phyloP scores from a whole-genome alignment of 2,113 vertebrate species.

The Lophochroa leadbeateri region DNA sequence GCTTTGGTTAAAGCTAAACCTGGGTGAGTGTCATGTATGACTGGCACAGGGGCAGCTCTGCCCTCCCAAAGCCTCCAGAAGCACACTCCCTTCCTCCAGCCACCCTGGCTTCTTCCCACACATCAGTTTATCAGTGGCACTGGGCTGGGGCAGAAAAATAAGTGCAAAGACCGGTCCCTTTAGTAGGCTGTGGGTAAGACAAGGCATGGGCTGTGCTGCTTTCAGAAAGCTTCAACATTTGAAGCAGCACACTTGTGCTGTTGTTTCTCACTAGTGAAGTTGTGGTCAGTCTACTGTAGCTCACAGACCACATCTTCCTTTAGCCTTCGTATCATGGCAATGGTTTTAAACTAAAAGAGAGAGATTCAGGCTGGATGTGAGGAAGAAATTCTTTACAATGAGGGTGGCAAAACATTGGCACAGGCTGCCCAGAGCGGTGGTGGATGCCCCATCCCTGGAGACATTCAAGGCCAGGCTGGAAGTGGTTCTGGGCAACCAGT shows the following conservation, averaged over 20 bases:
- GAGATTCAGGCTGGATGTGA: neutral
- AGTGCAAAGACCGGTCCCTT: neutral
- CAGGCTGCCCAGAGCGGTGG: neutral
- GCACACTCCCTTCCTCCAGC: fast-evolving
- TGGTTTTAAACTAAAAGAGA: neutral
- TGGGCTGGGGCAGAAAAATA: neutral
- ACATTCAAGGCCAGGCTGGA: neutral
- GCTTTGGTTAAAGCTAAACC: neutral
- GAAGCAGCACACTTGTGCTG: neutral
- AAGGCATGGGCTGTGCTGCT: neutral
- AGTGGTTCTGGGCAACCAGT: neutral
- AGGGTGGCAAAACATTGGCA: neutral
- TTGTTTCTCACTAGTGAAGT: neutral
- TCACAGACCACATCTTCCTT: neutral
- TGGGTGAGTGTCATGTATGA: neutral
- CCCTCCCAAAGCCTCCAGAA: neutral
- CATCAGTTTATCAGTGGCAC: fast-evolving
- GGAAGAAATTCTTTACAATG: neutral
- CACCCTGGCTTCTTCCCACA: neutral
- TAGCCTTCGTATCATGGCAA: neutral
- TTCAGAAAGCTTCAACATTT: neutral
- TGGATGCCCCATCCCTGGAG: neutral
- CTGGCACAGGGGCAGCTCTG: neutral
- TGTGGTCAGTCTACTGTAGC: neutral
- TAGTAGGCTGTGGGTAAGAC: neutral